Conservation (phyloP, 2,888 invertebrate genomes). For the Darwinula stevensoni region DNA sequence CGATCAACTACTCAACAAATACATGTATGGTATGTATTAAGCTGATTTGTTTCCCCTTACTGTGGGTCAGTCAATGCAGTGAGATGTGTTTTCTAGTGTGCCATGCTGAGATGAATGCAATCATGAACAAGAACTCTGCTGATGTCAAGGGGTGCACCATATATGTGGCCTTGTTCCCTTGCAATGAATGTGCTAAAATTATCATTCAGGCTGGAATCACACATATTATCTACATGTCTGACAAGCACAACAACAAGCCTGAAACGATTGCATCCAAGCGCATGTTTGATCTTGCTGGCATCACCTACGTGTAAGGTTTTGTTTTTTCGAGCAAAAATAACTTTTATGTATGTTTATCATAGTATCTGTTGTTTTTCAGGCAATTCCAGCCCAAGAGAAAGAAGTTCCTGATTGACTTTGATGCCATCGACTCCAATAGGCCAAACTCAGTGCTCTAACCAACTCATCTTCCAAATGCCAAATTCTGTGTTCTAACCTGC, state of each 20-base stretch:
- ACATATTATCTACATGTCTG: conserved; percentile 44
- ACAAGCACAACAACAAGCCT: conserved; percentile 38
- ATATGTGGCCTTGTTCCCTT: conserved; percentile 75
- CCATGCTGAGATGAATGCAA: conserved; percentile 92
- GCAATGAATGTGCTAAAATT: conserved; percentile 89
- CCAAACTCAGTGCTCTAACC: too few species aligned
- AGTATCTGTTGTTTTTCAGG: not conserved
- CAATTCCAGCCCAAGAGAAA: not conserved
- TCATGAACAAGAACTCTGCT: conserved; percentile 56
- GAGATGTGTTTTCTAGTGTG: conserved; percentile 39
- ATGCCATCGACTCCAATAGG: not conserved
- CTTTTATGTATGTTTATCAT: not conserved
- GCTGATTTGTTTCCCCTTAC: too few species aligned
- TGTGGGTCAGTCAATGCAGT: not conserved
- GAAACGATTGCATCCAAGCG: conserved; percentile 39
- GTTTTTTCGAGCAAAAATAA: not conserved
- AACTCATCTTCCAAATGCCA: too few species aligned
- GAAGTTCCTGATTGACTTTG: not conserved
- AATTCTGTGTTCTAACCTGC: too few species aligned
- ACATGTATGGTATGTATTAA: conserved; percentile 44
- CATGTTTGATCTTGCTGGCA: conserved; percentile 49
- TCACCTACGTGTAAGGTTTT: conserved; percentile 26
- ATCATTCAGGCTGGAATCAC: conserved; percentile 77
- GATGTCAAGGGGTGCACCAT: conserved; percentile 48
- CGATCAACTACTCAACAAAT: conserved; percentile 38